These are phyloP conservation scores for Antedon bifida DNA, from an alignment of 35 echinoderm and acorn worm species.

Conservation along the genomic window DNA sequence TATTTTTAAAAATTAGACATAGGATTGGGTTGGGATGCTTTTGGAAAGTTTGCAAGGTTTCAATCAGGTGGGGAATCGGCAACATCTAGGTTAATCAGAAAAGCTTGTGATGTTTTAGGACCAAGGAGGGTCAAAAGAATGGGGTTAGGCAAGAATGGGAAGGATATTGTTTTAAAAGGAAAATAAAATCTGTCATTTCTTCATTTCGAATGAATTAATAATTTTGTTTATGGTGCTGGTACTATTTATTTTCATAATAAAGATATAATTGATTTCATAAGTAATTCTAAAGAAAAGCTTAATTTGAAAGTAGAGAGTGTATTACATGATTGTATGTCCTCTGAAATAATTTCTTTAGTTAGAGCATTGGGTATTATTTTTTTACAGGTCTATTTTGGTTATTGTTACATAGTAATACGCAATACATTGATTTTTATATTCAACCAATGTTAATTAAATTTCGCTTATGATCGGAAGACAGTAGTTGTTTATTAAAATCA, in stretches of 20 bases:
- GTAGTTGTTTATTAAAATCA: neutral
- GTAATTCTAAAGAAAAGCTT: neutral
- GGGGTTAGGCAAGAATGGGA: constrained; percentile 22
- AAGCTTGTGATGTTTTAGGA: constrained; percentile 29
- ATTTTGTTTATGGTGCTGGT: constrained; percentile 18
- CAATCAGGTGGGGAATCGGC: constrained; percentile 5
- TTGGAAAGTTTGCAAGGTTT: constrained; percentile 10
- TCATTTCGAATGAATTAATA: constrained; percentile 37
- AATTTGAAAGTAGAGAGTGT: constrained; percentile 28
- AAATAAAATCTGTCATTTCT: constrained; percentile 2
- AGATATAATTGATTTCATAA: constrained; percentile 7
- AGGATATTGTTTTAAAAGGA: neutral
- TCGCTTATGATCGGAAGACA: neutral
- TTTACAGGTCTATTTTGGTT: constrained; percentile 17
- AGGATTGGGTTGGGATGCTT: constrained; percentile 14
- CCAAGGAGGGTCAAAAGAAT: constrained; percentile 35
- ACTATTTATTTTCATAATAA: constrained; percentile 9
- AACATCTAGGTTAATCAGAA: constrained; percentile 12
- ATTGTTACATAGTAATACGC: neutral
- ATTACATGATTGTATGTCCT: neutral
- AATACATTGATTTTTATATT: constrained; percentile 10
- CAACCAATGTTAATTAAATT: constrained; percentile 11
- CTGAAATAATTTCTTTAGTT: neutral
- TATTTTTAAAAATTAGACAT: constrained; percentile 8
- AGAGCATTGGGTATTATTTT: constrained; percentile 10